Conservation (phyloP, 92 coral and sea anemone genomes). For the Isaurus tuberculatus region DNA sequence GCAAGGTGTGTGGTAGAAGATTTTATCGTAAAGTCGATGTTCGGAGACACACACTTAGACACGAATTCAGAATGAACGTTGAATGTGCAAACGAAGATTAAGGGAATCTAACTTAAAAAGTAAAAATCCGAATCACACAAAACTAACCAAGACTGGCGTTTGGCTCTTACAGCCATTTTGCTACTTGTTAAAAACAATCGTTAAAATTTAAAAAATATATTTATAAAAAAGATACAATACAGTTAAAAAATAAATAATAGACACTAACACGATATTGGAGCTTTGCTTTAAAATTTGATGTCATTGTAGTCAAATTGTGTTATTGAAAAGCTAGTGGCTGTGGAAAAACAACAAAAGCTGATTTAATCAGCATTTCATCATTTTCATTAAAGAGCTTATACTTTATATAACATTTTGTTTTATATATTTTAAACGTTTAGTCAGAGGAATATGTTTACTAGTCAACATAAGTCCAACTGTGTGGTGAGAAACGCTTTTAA, state of each 20-base stretch:
- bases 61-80: constrained; percentile 71
- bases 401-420: constrained; percentile 11
- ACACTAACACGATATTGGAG: neutral
- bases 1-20: constrained; percentile 82
- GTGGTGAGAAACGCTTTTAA: neutral
- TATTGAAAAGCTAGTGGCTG: neutral
- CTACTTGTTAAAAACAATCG: neutral
- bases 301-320: constrained; percentile 18
- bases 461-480: constrained; percentile 15
- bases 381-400: neutral
- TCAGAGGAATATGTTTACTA: neutral
- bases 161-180: neutral
- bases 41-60: constrained; percentile 83
- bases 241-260: neutral
- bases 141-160: neutral
- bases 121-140: neutral
- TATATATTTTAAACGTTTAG: neutral
- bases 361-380: neutral
- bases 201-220: constrained; percentile 11
- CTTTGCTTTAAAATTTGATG: neutral
- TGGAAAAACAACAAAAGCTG: neutral
- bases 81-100: constrained; percentile 36
- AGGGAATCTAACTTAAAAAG: neutral
- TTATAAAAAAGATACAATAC: neutral
- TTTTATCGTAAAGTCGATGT: constrained; percentile 91